A percentile compares a stretch with the other conserved stretches of the same genome.
Evolutionary conservation across 2,888 invertebrate species (phyloP).

Genomic region (Brenthis daphne): DNA sequence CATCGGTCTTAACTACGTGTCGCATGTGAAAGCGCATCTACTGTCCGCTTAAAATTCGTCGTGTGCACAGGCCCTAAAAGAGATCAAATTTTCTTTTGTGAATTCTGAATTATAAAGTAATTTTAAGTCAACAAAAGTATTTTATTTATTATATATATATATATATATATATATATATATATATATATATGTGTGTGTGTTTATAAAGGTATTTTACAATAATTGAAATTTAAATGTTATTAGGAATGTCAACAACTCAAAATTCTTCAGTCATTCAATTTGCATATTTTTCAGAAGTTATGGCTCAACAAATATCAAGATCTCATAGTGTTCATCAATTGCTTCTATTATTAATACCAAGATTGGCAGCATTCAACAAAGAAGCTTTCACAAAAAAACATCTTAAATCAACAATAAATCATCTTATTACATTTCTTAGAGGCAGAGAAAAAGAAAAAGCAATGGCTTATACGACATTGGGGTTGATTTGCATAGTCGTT

Average conservation of each 20-base stretch:
- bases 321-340: conserved; percentile 93
- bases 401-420: conserved; percentile 88
- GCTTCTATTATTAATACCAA: conserved; percentile 92
- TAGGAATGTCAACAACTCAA: neutral
- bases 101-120: too few relatives aligned
- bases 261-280: neutral
- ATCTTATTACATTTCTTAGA: conserved; percentile 89
- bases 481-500: conserved; percentile 95
- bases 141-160: too few relatives aligned
- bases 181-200: too few relatives aligned
- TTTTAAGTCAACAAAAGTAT: too few relatives aligned
- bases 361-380: conserved; percentile 95
- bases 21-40: too few relatives aligned
- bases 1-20: too few relatives aligned
- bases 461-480: conserved; percentile 94
- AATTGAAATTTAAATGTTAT: neutral
- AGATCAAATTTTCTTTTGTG: too few relatives aligned
- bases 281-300: conserved; percentile 83
- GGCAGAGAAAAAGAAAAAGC: conserved; percentile 93
- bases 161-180: too few relatives aligned
- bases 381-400: conserved; percentile 89
- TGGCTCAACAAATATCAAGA: conserved; percentile 90
- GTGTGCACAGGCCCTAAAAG: too few relatives aligned
- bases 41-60: too few relatives aligned
- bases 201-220: too few relatives aligned